A percentile compares a stretch with the other conserved stretches of the same genome.
Conservation (phyloP, 2,797 vertebrate genomes). For the Myotis findleyi region DNA sequence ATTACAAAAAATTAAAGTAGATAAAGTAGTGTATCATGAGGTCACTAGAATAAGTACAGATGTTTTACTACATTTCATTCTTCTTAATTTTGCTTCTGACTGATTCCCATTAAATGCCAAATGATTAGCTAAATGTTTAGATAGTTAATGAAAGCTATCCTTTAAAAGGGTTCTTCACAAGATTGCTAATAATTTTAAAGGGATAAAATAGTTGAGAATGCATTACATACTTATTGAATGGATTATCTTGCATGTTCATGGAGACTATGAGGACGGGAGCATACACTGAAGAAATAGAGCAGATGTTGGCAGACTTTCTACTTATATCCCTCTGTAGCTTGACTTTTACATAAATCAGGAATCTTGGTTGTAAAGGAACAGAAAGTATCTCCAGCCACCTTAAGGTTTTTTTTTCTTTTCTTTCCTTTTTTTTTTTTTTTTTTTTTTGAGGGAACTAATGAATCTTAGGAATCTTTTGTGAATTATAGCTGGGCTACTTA, state of each 20-base stretch:
- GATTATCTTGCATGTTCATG: neutral
- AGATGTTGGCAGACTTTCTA: neutral
- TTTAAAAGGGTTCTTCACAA: neutral
- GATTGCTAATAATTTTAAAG: constrained; percentile 1
- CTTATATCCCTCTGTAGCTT: neutral
- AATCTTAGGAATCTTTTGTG: neutral
- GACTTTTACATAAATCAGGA: neutral
- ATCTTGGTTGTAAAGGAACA: neutral
- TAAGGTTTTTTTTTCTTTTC: neutral
- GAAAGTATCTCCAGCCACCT: neutral
- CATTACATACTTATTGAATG: neutral
- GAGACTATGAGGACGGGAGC: neutral
- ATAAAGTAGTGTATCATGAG: neutral
- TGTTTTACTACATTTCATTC: neutral
- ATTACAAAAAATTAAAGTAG: constrained; percentile 16
- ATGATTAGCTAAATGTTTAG: constrained; percentile 24
- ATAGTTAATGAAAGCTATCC: neutral
- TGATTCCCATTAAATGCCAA: constrained; percentile 40
- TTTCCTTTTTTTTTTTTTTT: neutral
- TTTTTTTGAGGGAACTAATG: neutral
- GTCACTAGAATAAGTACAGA: neutral
- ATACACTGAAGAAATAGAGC: neutral
- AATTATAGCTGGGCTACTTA: neutral
- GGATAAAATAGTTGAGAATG: neutral
- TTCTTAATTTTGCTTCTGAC: constrained; percentile 50